Conservation (phyloP, 2,797 vertebrate species). For the Percopsis omiscomaycus region DNA sequence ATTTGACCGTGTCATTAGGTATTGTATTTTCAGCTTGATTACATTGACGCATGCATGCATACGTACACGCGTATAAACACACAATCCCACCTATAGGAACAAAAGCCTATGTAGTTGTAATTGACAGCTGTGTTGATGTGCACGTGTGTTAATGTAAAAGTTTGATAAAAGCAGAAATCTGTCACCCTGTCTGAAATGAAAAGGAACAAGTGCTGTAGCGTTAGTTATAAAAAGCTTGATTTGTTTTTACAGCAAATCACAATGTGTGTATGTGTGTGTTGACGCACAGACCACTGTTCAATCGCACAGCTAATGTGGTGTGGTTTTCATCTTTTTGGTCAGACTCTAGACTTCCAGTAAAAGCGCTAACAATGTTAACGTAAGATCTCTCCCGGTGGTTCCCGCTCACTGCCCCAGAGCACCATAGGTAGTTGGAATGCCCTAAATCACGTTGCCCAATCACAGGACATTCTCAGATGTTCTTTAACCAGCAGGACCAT, state of each 20-base stretch:
- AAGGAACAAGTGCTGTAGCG: constrained; percentile 13
- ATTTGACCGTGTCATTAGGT: constrained; percentile 64
- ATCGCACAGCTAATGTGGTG: no score
- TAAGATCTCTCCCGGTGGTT: no score
- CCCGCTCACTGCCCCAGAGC: no score
- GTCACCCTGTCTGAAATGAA: constrained; percentile 24
- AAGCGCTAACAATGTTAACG: no score
- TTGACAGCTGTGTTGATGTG: constrained; percentile 36
- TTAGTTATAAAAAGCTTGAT: constrained; percentile 1
- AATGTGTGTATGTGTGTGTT: background rate
- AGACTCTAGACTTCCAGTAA: no score
- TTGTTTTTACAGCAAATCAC: background rate
- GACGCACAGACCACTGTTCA: no score
- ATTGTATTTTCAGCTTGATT: constrained; percentile 36
- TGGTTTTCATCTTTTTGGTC: no score
- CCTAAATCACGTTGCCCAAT: no score
- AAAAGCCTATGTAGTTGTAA: constrained; percentile 53
- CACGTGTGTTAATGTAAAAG: constrained; percentile 7
- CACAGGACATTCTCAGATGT: no score
- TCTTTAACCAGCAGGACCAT: background rate
- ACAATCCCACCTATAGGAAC: constrained; percentile 25
- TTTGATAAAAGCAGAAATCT: background rate
- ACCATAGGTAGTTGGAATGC: no score
- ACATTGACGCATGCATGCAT: constrained; percentile 23
- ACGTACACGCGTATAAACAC: constrained; percentile 19